A percentile compares a stretch with the other conserved stretches of the same genome.
These are phyloP conservation scores for Pogonophryne albipinna DNA, from an alignment of 2,797 vertebrate species.

Conservation along the genomic window DNA sequence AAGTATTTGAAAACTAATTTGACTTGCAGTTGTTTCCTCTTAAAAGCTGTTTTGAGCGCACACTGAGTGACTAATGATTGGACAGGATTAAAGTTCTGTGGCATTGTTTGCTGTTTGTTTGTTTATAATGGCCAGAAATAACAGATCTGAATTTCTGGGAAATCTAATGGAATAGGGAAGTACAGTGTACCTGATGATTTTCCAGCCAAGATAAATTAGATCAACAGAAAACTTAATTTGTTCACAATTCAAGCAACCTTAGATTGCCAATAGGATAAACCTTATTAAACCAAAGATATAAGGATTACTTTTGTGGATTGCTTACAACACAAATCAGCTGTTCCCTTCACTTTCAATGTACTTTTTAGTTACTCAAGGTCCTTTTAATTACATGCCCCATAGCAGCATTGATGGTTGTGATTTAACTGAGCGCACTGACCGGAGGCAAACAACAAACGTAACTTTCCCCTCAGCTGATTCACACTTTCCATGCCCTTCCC, in stretches of 20 bases:
- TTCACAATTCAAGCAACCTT: background rate
- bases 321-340: constrained; percentile 4
- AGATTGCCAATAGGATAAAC: background rate
- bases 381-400: background rate
- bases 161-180: constrained; percentile 7
- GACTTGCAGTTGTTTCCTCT: constrained; percentile 14
- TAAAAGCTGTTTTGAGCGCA: background rate
- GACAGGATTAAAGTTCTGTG: constrained; percentile 4
- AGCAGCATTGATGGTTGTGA: background rate
- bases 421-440: constrained; percentile 22
- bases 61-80: constrained; percentile 32
- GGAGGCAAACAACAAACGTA: constrained; percentile 25
- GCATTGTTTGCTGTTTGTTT: background rate
- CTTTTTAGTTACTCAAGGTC: constrained; percentile 14
- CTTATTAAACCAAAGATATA: background rate
- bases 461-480: constrained; percentile 44
- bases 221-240: background rate
- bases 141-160: background rate
- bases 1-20: constrained; percentile 22
- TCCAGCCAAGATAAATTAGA: background rate
- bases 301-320: background rate
- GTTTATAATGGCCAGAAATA: background rate
- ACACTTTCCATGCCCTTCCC: constrained; percentile 25
- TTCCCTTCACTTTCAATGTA: background rate
- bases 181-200: background rate